Conservation (phyloP, 1,140 invertebrate genomes). For the Magallana angulata region DNA sequence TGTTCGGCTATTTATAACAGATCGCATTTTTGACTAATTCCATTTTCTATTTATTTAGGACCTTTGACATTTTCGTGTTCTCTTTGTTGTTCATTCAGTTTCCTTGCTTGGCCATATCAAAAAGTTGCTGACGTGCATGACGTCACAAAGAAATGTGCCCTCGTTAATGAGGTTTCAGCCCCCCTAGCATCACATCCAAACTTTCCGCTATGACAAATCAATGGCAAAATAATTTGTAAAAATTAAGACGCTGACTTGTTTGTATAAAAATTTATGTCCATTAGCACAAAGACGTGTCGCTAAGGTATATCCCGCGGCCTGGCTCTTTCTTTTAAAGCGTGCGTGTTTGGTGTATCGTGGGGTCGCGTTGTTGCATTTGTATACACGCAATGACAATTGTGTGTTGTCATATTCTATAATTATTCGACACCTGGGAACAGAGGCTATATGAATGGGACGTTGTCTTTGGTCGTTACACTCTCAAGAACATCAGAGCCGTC, state of each 20-base stretch:
- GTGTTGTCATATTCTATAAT: slow-evolving; percentile 33
- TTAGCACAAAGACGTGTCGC: slow-evolving; percentile 20
- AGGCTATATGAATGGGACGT: slow-evolving; percentile 15
- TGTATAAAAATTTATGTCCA: background rate
- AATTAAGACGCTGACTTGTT: background rate
- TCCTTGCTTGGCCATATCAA: background rate
- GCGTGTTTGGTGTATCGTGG: background rate
- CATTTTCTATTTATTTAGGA: background rate
- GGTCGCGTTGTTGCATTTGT: background rate
- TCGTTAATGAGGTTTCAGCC: background rate
- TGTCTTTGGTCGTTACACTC: slow-evolving; percentile 26
- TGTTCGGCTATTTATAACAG: too few species aligned
- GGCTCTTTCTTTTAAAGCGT: background rate
- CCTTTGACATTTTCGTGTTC: background rate
- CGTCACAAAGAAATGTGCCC: background rate
- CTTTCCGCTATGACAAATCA: background rate
- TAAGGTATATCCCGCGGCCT: background rate
- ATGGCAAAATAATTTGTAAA: slow-evolving; percentile 23
- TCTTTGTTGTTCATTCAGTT: background rate
- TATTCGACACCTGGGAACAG: slow-evolving; percentile 21
- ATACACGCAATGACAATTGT: slow-evolving; percentile 8
- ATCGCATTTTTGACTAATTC: background rate
- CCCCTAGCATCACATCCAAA: background rate
- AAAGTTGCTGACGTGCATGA: background rate
- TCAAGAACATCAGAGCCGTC: background rate